Base-by-base conservation (phyloP, 2,113 vertebrate genomes). In the Xiphorhynchus elegans region DNA sequence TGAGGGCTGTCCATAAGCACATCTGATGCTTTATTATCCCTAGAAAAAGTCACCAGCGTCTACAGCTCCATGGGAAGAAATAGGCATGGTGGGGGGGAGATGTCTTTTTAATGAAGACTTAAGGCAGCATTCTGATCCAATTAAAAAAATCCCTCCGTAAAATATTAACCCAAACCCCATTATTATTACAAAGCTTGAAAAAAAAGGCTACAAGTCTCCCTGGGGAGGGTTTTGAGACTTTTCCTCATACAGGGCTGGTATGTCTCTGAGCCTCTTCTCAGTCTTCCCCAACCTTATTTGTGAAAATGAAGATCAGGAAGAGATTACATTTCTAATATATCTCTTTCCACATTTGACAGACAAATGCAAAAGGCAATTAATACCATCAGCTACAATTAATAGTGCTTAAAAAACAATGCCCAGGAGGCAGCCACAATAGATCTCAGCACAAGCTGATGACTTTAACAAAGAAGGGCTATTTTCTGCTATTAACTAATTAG, bases 101-200 rank as follows among this genome's bases (percentile, higher is more conserved):
- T 67, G 47, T 23, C 9, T 68, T 96, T 84, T 87, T 89, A 91
- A 93, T 94, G 70, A 85, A 79, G 73, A 64, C 40, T 87, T 93
- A 35, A 87, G 78, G 84, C 58, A 53, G 53, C 91, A 75, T 78
- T 81, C 35, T 46, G 24, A 81, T 89, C 39, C 87, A 89, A 70
- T 87, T 90, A 20, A 24, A 68, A 69, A 67, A 68, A 88, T 39
- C 37, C 39, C 35, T 73, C 59, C 8, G 70, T 63, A 63, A 90
- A 73, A 67, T 52, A 84, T 85, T 89, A 76, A 94, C 50, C 16
- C 58, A 74, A 88, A 77, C 28, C 7, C 24, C 0, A 0, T 35
- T 70, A 74, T 50, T 70, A 35, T 63, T 74, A 44, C 12, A 18
- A 64, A 87, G 49, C 82, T 79, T 66, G 37, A 85, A 70, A 42